Percentiles rank a stretch among this genome's conserved stretches.
phyloP scores from a whole-genome alignment of 2,888 invertebrate genomes.

The Bedellia somnulentella region DNA sequence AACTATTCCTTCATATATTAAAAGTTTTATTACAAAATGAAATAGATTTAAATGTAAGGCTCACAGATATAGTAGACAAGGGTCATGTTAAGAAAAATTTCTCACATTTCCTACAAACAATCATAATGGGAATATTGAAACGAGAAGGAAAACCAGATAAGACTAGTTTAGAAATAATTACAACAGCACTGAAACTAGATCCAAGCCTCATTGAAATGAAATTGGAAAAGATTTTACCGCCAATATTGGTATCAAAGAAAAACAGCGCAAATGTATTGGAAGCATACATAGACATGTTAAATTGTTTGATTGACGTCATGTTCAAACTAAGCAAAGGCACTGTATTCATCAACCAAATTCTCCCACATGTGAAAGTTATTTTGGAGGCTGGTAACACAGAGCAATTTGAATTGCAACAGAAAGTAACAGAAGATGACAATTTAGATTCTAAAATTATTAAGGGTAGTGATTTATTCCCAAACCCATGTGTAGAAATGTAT shows the following conservation, averaged over 20 bases:
- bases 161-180: slow-evolving; percentile 32
- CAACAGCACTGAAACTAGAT: slow-evolving; percentile 35
- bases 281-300: slow-evolving; percentile 32
- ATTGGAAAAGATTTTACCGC: slow-evolving; percentile 30
- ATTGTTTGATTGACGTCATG: slow-evolving; percentile 35
- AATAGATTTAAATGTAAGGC: slow-evolving; percentile 33
- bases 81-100: slow-evolving; percentile 43
- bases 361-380: slow-evolving; percentile 30
- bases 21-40: slow-evolving; percentile 30
- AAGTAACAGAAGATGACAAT: slow-evolving; percentile 22
- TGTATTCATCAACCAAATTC: slow-evolving; percentile 31
- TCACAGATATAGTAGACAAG: slow-evolving; percentile 41
- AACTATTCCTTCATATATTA: slow-evolving; percentile 36
- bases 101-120: slow-evolving; percentile 30
- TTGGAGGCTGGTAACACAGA: slow-evolving; percentile 35
- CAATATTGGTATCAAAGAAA: slow-evolving; percentile 36
- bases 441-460: slow-evolving; percentile 28
- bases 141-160: slow-evolving; percentile 35
- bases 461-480: slow-evolving; percentile 33
- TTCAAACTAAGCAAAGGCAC: slow-evolving; percentile 46
- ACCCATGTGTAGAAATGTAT: slow-evolving; percentile 30
- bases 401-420: slow-evolving; percentile 29
- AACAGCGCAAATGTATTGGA: slow-evolving; percentile 18
- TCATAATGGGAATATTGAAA: slow-evolving; percentile 37
- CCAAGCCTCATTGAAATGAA: slow-evolving; percentile 41